Base-by-base conservation (phyloP, 30 jellyfish, hydroid and myxozoan genomes). In the Clytia hemisphaerica region DNA sequence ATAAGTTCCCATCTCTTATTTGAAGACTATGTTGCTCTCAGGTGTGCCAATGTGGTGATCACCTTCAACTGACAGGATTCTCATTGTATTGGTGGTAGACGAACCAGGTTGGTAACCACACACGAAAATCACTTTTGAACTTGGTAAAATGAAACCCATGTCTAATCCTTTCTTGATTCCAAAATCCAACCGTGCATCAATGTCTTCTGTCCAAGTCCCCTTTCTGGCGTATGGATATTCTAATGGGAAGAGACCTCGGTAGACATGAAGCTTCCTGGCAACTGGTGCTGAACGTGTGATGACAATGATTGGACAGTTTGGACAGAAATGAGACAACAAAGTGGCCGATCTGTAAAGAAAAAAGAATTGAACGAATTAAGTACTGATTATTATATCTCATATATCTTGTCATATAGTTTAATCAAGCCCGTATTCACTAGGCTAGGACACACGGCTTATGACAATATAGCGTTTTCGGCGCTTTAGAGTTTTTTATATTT, bases 71-170 rank as follows among this genome's bases (percentile, higher is more conserved):
- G 79, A 93, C 37, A 88, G 79, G 38, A 91, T 75, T 30, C 95
- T 92, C 79, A 91, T 76, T 4, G 99, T 82, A 45, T 91, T 91
- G 16, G 95, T 91, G 3, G 95, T 71, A 16, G 63, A 76, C 19
- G 95, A 65, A 26, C 99, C 99, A 26, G 95, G 94, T 5, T 82
- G 65, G 94, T 94, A 91, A 2, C 99, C 99, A 60, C 84, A 85
- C 47, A 91, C 99, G 57, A 91, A 82, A 37, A 83, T 88, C 27
- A 91, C 68, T 32, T 55, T 72, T 0, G 99, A 91, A n/a, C 95
- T 95, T 33, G 79, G 24, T 61, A 65, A 35, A 22, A 91, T 78
- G 59, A 91, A 82, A 2, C 99, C 99, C 95, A 82, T 78, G 50
- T 78, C 93, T 22, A 76, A 58, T 37, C 95, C 95, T 54, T 63